phyloP scores from a whole-genome alignment of 2,113 vertebrate species.

The Antidorcas marsupialis region DNA sequence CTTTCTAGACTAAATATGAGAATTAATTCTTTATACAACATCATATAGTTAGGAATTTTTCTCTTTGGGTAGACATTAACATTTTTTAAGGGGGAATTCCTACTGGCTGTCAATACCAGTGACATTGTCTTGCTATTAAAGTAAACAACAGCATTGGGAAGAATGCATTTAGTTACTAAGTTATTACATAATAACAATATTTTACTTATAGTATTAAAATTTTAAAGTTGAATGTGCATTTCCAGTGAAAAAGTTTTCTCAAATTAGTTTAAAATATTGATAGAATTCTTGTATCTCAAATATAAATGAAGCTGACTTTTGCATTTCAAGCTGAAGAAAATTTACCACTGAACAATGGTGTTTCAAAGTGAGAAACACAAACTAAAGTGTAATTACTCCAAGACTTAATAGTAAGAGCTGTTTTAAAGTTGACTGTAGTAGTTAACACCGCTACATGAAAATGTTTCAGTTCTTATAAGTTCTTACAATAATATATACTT shows the following conservation, averaged over 20 bases:
- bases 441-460: background rate
- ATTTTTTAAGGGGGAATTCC: background rate
- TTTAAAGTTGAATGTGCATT: background rate
- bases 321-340: background rate
- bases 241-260: background rate
- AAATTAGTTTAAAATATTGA: constrained; percentile 6
- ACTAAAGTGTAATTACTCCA: background rate
- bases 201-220: background rate
- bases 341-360: background rate
- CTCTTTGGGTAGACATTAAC: background rate
- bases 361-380: background rate
- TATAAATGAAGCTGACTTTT: background rate
- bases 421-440: background rate
- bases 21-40: background rate
- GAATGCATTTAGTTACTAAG: background rate
- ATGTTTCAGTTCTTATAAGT: background rate
- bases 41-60: background rate
- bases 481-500: background rate
- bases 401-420: background rate
- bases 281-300: background rate
- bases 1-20: background rate
- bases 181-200: background rate
- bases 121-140: background rate
- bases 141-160: background rate
- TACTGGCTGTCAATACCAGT: background rate